phyloP scores from a whole-genome alignment of 2,888 invertebrate species.

The Brenthis ino region DNA sequence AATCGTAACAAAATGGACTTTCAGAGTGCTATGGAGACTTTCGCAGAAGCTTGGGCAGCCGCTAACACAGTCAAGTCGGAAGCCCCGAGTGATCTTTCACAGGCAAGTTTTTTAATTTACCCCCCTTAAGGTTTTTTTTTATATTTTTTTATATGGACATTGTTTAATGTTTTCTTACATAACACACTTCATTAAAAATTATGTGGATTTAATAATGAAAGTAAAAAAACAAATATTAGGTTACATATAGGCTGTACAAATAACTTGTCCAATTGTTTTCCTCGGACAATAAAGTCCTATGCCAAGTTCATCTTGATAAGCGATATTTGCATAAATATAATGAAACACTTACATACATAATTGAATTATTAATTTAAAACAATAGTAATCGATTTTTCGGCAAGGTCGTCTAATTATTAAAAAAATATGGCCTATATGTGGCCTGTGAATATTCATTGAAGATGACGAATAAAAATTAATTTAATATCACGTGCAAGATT shows the following conservation, averaged over 20 bases:
- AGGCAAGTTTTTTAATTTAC: slow-evolving; percentile 78
- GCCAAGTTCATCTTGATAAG: slow-evolving; percentile 57
- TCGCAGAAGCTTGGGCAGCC: slow-evolving; percentile 98
- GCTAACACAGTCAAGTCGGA: slow-evolving; percentile 87
- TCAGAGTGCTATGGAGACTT: slow-evolving; percentile 99
- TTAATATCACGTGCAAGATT: too few species aligned
- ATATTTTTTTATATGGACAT: slow-evolving; percentile 25
- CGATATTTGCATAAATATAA: slow-evolving; percentile 55
- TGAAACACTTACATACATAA: slow-evolving; percentile 48
- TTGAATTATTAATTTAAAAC: slow-evolving; percentile 45
- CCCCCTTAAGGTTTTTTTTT: slow-evolving; percentile 8
- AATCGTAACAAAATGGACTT: slow-evolving; percentile 91
- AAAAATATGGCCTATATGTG: slow-evolving; percentile 2
- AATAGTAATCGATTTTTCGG: slow-evolving; percentile 47
- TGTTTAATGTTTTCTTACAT: not conserved
- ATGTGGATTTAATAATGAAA: not conserved
- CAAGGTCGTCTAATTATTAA: slow-evolving; percentile 41
- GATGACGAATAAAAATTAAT: too few species aligned
- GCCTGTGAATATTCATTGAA: too few species aligned
- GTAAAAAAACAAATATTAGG: slow-evolving; percentile 14
- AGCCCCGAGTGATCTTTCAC: slow-evolving; percentile 83
- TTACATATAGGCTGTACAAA: slow-evolving; percentile 6
- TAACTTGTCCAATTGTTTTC: slow-evolving; percentile 43
- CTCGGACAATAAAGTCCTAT: slow-evolving; percentile 48
- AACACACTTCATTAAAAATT: not conserved